These are phyloP conservation scores for Staurois parvus DNA, from an alignment of 2,797 vertebrate species.

Conservation along the genomic window DNA sequence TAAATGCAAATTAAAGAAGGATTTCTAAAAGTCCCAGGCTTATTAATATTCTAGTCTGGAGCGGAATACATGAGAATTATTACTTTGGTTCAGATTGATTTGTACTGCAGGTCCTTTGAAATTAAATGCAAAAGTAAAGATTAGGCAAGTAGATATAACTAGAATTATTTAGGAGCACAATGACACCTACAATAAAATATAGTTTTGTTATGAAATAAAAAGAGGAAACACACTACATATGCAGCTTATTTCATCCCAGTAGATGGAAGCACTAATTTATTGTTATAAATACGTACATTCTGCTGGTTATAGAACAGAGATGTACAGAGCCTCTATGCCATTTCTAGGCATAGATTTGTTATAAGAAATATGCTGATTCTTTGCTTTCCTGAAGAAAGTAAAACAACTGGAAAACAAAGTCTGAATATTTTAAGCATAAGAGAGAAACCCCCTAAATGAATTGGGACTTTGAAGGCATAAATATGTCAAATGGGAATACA, in stretches of 20 bases:
- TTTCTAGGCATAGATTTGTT: neutral
- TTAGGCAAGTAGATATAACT: conserved; percentile 30
- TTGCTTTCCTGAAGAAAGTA: neutral
- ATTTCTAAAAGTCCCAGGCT: conserved; percentile 36
- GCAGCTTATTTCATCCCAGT: conserved; percentile 27
- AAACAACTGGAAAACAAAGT: neutral
- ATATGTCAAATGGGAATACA: too few relatives aligned
- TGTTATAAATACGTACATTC: conserved; percentile 16
- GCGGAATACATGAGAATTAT: conserved; percentile 50
- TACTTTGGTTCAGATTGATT: conserved; percentile 45
- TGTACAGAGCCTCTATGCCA: neutral
- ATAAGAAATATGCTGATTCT: conserved; percentile 2
- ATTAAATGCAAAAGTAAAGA: conserved; percentile 54
- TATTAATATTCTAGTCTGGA: conserved; percentile 54
- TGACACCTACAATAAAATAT: conserved; percentile 47
- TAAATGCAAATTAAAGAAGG: conserved; percentile 49
- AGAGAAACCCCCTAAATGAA: too few relatives aligned
- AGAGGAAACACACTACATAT: conserved; percentile 20
- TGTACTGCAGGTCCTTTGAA: conserved; percentile 54
- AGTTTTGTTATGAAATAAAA: conserved; percentile 42
- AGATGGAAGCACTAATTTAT: conserved; percentile 33
- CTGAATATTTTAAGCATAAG: too few relatives aligned
- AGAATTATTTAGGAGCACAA: conserved; percentile 49
- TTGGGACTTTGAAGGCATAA: too few relatives aligned
- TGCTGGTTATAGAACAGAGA: conserved; percentile 25